phyloP scores from a whole-genome alignment of 2,797 vertebrate genomes.

The Anomalospiza imberbis region DNA sequence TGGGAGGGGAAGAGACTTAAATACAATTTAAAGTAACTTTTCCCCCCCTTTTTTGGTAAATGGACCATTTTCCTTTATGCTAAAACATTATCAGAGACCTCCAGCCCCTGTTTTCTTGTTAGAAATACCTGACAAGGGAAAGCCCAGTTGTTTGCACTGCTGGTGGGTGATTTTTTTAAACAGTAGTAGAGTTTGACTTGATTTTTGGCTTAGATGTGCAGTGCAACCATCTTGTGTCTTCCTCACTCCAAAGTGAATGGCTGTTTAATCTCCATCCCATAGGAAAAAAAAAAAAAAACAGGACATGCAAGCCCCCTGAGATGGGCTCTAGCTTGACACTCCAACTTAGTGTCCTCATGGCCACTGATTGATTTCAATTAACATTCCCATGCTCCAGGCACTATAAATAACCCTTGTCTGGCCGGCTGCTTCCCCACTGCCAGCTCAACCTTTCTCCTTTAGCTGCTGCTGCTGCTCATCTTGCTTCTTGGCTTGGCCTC shows the following conservation, averaged over 20 bases:
- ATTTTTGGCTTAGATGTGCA: background rate
- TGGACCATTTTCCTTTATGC: background rate
- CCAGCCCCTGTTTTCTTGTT: background rate
- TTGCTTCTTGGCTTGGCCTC: constrained; percentile 72
- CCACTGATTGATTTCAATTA: constrained; percentile 56
- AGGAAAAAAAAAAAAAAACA: background rate
- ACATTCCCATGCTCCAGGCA: constrained; percentile 62
- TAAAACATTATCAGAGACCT: background rate
- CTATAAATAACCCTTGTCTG: constrained; percentile 61
- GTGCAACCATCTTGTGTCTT: background rate
- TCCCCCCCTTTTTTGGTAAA: background rate
- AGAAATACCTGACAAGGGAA: background rate
- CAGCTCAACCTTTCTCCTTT: constrained; percentile 56
- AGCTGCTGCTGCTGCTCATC: constrained; percentile 69
- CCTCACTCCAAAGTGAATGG: background rate
- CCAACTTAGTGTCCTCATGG: constrained; percentile 21
- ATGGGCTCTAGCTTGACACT: constrained; percentile 15
- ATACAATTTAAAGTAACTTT: background rate
- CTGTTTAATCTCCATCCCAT: constrained; percentile 17
- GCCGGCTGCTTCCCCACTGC: constrained; percentile 11
- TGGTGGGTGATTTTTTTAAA: background rate
- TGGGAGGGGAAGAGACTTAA: background rate
- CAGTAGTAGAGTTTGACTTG: background rate
- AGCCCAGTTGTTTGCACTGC: background rate
- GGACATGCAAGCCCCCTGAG: background rate